Evolutionary conservation across 2,113 vertebrate species (phyloP).

Genomic region (Syrrhaptes paradoxus): DNA sequence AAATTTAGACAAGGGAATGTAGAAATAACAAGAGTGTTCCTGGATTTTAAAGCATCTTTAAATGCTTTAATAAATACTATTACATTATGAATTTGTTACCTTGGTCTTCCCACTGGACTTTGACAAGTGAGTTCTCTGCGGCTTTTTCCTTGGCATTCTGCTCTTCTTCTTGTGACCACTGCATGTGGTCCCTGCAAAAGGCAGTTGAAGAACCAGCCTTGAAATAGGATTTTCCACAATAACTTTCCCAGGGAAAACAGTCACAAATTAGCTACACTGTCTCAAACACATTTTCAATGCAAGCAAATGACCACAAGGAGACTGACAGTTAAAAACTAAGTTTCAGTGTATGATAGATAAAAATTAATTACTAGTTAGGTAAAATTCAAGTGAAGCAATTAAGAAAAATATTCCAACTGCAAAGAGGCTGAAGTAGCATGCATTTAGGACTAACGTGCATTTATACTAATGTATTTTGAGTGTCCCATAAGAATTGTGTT

Average conservation of each 20-base stretch:
- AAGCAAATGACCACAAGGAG: neutral
- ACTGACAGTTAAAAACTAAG: neutral
- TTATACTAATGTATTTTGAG: neutral
- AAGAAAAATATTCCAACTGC: neutral
- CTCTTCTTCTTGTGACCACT: constrained; percentile 89
- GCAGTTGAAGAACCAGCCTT: neutral
- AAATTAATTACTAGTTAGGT: neutral
- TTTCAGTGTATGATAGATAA: neutral
- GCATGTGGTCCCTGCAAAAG: constrained; percentile 88
- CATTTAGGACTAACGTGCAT: neutral
- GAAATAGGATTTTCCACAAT: neutral
- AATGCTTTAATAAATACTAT: neutral
- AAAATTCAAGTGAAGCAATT: neutral
- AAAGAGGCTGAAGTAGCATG: neutral
- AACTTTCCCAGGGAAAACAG: neutral
- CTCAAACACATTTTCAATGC: neutral
- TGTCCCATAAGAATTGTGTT: neutral
- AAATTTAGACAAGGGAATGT: neutral
- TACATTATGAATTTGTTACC: constrained; percentile 59
- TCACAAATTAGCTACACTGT: neutral
- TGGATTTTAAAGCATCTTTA: neutral
- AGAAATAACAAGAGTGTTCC: neutral
- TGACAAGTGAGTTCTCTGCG: constrained; percentile 81
- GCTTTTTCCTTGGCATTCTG: constrained; percentile 78
- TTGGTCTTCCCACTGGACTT: constrained; percentile 80